Base-by-base conservation (phyloP, 2,113 vertebrate species). In the Anguilla rostrata region DNA sequence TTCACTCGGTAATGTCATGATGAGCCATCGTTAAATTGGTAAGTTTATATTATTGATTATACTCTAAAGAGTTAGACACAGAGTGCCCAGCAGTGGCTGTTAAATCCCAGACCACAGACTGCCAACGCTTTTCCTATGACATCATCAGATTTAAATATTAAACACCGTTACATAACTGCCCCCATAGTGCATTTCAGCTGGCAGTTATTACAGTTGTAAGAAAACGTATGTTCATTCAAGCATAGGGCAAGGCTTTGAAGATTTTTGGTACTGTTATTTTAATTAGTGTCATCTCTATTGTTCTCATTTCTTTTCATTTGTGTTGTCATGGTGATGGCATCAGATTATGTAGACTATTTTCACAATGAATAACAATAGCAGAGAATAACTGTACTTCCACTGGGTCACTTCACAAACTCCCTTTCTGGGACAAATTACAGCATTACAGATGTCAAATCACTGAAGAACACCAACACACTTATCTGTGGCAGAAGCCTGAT, bases 151-250 rank as follows among this genome's bases (percentile, higher is more conserved):
- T 90, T 75, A 87, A 39, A 84, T 84, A 89, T 89, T 89, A 83
- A 88, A 85, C 86, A 87, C 46, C 34, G 82, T 91, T 92, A 86
- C 87, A 84, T 89, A 90, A 92, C 86, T 81, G 26, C 56, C 66
- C 85, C 87, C 56, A 85, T 87, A 79, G 66, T 41, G 60, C 66
- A 66, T 90, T 90, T 83, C 56, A 87, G 41, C 39, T 83, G 18
- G 8, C 15, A 63, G 34, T 84, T 40, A 71, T 81, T 80, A 83
- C 83, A 84, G 46, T 12, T 16, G 56, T 81, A 43, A 46, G 79
- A 66, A 16, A 40, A 40, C 5, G 0, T 2, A 0, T 75, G 6
- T 12, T 75, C 71, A 34, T 75, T 34, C 71, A 75, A 34, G 71
- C 5, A 20, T 2, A 9, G n/a, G 2, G n/a, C 0, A 34, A 2